These are phyloP conservation scores for Pandemis cinnamomeana DNA, from an alignment of 2,888 invertebrate species.

Conservation along the genomic window DNA sequence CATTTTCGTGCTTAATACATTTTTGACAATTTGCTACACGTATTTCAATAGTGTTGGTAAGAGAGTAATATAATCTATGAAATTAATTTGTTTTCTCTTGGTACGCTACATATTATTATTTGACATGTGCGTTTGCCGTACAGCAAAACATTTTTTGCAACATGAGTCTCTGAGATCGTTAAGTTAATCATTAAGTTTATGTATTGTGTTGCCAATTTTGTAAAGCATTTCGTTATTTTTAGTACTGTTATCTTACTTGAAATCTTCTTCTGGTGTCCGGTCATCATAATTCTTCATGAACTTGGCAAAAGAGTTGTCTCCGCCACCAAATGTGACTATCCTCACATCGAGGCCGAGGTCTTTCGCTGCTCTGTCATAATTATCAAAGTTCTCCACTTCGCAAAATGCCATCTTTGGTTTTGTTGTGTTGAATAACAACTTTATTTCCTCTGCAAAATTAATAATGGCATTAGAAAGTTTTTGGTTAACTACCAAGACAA, in stretches of 20 bases:
- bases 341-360: conserved; percentile 58
- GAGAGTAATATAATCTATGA: no score
- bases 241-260: conserved; percentile 56
- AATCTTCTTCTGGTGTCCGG: conserved; percentile 53
- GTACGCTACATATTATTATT: no score
- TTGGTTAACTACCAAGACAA: no score
- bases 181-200: no score
- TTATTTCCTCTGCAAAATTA: conserved; percentile 66
- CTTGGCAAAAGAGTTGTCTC: conserved; percentile 55
- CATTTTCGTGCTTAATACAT: no score
- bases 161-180: no score
- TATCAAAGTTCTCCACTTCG: conserved; percentile 53
- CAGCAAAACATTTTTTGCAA: no score
- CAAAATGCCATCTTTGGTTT: conserved; percentile 70
- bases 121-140: no score
- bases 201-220: neutral
- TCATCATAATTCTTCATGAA: conserved; percentile 57
- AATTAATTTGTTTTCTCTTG: no score
- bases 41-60: no score
- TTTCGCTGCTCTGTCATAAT: conserved; percentile 51
- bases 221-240: neutral
- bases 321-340: conserved; percentile 62
- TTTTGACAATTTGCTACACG: no score
- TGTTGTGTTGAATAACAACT: conserved; percentile 56
- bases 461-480: neutral